Conservation (phyloP, 92 coral and sea anemone species). For the Phenganax subtilis region DNA sequence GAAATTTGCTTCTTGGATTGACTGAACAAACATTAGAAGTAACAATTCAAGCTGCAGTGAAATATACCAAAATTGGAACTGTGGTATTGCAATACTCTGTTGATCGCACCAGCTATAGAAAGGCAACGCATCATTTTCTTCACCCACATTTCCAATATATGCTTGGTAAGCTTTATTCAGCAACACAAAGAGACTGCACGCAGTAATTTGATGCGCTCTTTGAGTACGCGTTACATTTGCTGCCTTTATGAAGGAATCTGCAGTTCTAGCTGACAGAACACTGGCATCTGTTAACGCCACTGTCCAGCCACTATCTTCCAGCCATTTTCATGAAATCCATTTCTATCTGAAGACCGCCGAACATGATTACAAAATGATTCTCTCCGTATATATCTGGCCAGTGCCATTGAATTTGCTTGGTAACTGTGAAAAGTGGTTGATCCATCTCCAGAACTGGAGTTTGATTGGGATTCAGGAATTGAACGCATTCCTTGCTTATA, state of each 20-base stretch:
- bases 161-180: slow-evolving; percentile 30
- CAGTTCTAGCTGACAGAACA: slow-evolving; percentile 36
- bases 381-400: slow-evolving; percentile 46
- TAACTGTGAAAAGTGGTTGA: slow-evolving; percentile 51
- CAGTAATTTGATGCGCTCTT: slow-evolving; percentile 35
- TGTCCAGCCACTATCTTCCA: slow-evolving; percentile 46
- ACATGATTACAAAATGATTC: slow-evolving; percentile 44
- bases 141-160: slow-evolving; percentile 10
- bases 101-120: slow-evolving; percentile 23
- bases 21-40: slow-evolving; percentile 2
- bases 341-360: slow-evolving; percentile 53
- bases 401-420: slow-evolving; percentile 48
- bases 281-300: slow-evolving; percentile 30
- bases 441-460: slow-evolving; percentile 40
- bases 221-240: slow-evolving; percentile 17
- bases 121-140: background rate
- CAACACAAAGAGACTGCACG: slow-evolving; percentile 24
- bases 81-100: slow-evolving; percentile 6
- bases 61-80: slow-evolving; percentile 17
- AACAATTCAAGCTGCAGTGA: slow-evolving; percentile 9
- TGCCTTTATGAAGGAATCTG: slow-evolving; percentile 42
- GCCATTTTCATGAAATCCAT: slow-evolving; percentile 46
- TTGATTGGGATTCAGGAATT: slow-evolving; percentile 35
- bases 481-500: slow-evolving; percentile 30
- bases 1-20: slow-evolving; percentile 19